These are phyloP conservation scores for Acrossocheilus fasciatus DNA, from an alignment of 2,797 vertebrate species.

Conservation along the genomic window DNA sequence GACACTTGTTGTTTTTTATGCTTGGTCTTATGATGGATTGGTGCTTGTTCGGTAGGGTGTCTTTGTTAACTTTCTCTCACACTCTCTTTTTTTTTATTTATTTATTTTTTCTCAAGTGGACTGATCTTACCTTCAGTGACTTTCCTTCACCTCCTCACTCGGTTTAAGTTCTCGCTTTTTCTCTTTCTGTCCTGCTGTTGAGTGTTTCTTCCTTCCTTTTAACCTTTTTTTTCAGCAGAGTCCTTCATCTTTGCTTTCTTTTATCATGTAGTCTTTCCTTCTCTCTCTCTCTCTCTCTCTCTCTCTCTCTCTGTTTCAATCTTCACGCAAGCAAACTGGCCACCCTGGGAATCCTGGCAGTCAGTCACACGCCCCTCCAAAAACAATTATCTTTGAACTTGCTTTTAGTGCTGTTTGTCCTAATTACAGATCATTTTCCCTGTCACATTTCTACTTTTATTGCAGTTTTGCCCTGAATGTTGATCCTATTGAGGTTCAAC, in stretches of 20 bases:
- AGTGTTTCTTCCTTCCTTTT: constrained; percentile 51
- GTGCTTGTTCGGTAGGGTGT: constrained; percentile 62
- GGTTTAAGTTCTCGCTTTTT: constrained; percentile 22
- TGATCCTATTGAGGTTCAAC: constrained; percentile 73
- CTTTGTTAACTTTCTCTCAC: constrained; percentile 64
- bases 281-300: constrained; percentile 1
- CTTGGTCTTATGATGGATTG: constrained; percentile 69
- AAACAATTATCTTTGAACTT: constrained; percentile 77
- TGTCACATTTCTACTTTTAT: constrained; percentile 68
- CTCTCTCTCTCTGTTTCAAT: constrained; percentile 45
- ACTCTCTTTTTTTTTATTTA: constrained; percentile 36
- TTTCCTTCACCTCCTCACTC: constrained; percentile 50
- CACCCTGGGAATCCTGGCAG: constrained; percentile 74
- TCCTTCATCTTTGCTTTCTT: constrained; percentile 44
- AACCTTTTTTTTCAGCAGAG: constrained; percentile 20
- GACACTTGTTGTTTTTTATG: constrained; percentile 70
- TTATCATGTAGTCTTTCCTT: constrained; percentile 37
- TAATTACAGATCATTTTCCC: constrained; percentile 75
- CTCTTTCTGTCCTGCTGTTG: constrained; percentile 29
- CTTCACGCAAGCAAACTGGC: constrained; percentile 62
- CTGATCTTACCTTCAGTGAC: constrained; percentile 60
- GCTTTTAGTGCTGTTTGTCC: constrained; percentile 81
- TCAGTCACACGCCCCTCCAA: constrained; percentile 71
- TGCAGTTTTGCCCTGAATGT: constrained; percentile 72
- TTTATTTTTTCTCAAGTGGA: constrained; percentile 27